Percentiles rank a stretch among this genome's conserved stretches.
These are phyloP conservation scores for Agrotis puta DNA, from an alignment of 2,888 invertebrate species.

Conservation along the genomic window DNA sequence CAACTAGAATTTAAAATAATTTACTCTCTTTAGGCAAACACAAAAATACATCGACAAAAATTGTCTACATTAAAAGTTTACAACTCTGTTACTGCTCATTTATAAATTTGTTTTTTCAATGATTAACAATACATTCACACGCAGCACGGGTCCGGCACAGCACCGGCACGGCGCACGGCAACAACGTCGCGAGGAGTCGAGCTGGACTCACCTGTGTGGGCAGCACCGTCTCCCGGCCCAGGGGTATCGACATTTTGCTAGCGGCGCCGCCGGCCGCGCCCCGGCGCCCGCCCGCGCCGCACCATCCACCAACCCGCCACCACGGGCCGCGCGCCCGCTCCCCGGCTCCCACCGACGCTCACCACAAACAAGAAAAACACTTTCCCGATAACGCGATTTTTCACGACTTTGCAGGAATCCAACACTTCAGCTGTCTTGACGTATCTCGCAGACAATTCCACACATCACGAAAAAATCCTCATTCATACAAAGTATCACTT, in stretches of 20 bases:
- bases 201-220: slow-evolving; percentile 88
- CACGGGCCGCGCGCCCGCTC: slow-evolving; percentile 78
- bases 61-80: not conserved
- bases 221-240: slow-evolving; percentile 89
- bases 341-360: slow-evolving; percentile 74
- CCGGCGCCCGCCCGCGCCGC: slow-evolving; percentile 88
- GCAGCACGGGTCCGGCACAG: slow-evolving; percentile 9
- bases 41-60: not conserved
- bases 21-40: not conserved
- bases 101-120: slow-evolving; percentile 6
- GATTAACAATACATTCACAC: not conserved
- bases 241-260: slow-evolving; percentile 91
- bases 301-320: slow-evolving; percentile 87
- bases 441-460: slow-evolving; percentile 63
- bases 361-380: slow-evolving; percentile 87
- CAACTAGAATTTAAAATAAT: not conserved
- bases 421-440: slow-evolving; percentile 64
- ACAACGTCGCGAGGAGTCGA: slow-evolving; percentile 30
- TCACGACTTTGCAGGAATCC: slow-evolving; percentile 69
- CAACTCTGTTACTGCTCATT: not conserved
- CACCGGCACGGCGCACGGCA: slow-evolving; percentile 2
- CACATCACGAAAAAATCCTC: slow-evolving; percentile 75
- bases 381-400: slow-evolving; percentile 80
- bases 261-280: slow-evolving; percentile 90
- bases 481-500: slow-evolving; percentile 70